phyloP scores from a whole-genome alignment of 1,140 invertebrate genomes.

The Drosophila arawakana region DNA sequence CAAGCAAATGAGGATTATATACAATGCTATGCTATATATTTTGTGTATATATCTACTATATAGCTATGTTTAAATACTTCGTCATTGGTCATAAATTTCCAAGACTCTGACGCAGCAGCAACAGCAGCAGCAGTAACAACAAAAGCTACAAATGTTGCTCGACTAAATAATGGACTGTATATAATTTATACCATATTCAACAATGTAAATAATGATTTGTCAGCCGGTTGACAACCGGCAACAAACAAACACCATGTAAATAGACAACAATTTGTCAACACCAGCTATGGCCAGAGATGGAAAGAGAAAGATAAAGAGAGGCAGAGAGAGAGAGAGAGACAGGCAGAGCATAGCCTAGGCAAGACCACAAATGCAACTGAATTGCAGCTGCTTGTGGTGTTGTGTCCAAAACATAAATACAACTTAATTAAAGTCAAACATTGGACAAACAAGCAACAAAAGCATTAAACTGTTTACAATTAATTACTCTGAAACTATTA shows the following conservation, averaged over 20 bases:
- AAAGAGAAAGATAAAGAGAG: background rate
- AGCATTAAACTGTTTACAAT: constrained; percentile 73
- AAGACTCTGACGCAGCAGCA: constrained; percentile 25
- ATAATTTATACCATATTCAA: constrained; percentile 74
- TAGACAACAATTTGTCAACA: constrained; percentile 74
- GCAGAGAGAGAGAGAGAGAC: no score
- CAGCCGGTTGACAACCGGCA: constrained; percentile 61
- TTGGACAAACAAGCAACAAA: constrained; percentile 27
- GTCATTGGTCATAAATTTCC: constrained; percentile 66
- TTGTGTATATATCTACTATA: background rate
- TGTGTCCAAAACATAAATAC: constrained; percentile 78
- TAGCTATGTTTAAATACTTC: constrained; percentile 4
- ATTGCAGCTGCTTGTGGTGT: constrained; percentile 26
- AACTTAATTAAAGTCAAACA: constrained; percentile 77
- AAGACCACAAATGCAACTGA: constrained; percentile 31
- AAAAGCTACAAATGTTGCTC: constrained; percentile 22
- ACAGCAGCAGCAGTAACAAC: constrained; percentile 14
- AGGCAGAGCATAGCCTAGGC: background rate
- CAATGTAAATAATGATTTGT: constrained; percentile 80
- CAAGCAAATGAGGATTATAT: background rate
- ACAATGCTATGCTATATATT: constrained; percentile 9
- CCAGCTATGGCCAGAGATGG: constrained; percentile 14
- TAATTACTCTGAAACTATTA: constrained; percentile 67
- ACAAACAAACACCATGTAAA: constrained; percentile 70
- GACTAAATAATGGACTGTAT: constrained; percentile 64